These are phyloP conservation scores for Drosophila navojoa DNA, from an alignment of 1,140 invertebrate species.

Conservation along the genomic window DNA sequence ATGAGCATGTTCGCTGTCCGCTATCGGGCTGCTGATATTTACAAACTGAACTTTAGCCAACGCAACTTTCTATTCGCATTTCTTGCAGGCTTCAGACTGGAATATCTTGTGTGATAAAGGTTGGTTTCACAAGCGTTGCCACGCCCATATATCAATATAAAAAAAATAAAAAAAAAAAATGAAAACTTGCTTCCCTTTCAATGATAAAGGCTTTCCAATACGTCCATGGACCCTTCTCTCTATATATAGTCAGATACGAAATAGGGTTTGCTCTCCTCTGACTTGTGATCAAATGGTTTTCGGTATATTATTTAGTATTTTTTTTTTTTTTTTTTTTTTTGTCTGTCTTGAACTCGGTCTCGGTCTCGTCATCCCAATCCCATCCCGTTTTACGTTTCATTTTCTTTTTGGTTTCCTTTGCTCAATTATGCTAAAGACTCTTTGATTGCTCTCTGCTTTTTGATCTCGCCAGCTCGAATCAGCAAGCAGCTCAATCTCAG, in stretches of 20 bases:
- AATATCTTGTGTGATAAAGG: slow-evolving; percentile 83
- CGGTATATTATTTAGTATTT: not conserved
- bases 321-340: not conserved
- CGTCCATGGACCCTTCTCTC: not conserved
- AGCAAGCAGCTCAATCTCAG: slow-evolving; percentile 84
- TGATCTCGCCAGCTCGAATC: slow-evolving; percentile 74
- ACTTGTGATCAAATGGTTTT: not conserved
- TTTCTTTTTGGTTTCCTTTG: not conserved
- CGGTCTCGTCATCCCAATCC: slow-evolving; percentile 23
- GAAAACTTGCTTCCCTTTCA: not conserved
- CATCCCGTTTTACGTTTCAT: slow-evolving; percentile 4
- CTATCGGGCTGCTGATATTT: slow-evolving; percentile 48
- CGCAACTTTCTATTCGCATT: slow-evolving; percentile 74
- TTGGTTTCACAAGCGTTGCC: slow-evolving; percentile 66
- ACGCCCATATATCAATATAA: slow-evolving; percentile 21
- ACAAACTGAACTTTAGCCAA: slow-evolving; percentile 63
- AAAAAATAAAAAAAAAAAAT: not conserved
- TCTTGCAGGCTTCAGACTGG: slow-evolving; percentile 83
- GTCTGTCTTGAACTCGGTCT: slow-evolving; percentile 5
- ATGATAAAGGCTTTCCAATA: not conserved
- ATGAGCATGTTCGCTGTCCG: slow-evolving; percentile 54
- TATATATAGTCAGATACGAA: not conserved
- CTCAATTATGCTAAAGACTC: slow-evolving; percentile 14
- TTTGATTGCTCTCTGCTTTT: slow-evolving; percentile 41
- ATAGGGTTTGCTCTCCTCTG: not conserved